A percentile compares a stretch with the other conserved stretches of the same genome.
Conservation (phyloP, 2,888 invertebrate genomes). For the Trachelus iudaicus region DNA sequence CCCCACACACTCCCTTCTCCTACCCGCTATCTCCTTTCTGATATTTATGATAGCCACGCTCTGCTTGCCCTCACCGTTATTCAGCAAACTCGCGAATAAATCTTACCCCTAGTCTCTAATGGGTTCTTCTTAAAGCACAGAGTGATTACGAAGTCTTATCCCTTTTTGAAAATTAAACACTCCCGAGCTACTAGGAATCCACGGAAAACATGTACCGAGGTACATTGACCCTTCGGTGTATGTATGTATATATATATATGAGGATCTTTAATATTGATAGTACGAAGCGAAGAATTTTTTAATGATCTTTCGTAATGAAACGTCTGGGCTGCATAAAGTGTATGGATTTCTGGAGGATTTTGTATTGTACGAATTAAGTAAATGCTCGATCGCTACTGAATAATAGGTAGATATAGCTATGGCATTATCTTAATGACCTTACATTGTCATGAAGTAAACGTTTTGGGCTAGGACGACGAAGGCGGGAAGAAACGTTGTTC, state of each 20-base stretch:
- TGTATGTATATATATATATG: neutral
- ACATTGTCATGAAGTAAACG: neutral
- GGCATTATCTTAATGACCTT: neutral
- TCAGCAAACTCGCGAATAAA: neutral
- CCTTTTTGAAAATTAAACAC: neutral
- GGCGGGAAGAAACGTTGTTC: neutral
- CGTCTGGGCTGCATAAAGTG: neutral
- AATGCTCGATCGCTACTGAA: neutral
- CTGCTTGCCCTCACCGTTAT: neutral
- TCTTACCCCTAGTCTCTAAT: neutral
- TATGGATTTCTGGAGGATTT: neutral
- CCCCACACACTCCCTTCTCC: neutral
- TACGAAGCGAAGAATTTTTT: neutral
- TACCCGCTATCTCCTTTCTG: neutral
- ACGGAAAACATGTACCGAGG: neutral
- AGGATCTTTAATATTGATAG: too few relatives aligned
- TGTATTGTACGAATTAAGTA: neutral
- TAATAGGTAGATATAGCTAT: neutral
- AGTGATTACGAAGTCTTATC: neutral
- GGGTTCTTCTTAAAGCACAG: neutral
- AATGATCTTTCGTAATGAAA: neutral
- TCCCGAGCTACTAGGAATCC: neutral
- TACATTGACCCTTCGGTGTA: neutral
- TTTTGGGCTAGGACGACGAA: neutral
- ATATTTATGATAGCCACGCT: constrained; percentile 4